Evolutionary conservation across 2,797 vertebrate species (phyloP).

Genomic region (Eospalax fontanierii): DNA sequence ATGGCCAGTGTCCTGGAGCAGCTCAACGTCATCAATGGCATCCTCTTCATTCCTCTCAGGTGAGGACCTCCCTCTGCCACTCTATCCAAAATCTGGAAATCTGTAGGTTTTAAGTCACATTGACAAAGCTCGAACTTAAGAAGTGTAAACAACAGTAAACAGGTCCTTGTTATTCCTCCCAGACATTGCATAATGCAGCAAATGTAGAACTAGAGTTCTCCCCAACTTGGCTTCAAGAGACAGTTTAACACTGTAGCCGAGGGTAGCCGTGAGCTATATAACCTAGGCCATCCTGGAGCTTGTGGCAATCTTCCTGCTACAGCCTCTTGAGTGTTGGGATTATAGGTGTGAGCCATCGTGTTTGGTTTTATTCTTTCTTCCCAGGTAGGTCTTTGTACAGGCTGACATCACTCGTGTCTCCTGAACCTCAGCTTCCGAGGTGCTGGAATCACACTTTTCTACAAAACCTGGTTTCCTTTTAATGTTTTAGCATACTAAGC

Average conservation of each 20-base stretch:
- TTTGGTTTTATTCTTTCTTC: neutral
- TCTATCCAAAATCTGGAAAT: rapidly evolving
- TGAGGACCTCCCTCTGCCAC: slow-evolving; percentile 80
- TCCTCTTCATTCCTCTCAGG: slow-evolving; percentile 99
- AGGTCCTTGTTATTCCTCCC: neutral
- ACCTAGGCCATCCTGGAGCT: neutral
- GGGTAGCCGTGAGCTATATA: neutral
- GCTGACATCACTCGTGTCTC: too few species aligned
- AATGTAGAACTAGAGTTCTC: rapidly evolving
- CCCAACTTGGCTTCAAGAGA: neutral
- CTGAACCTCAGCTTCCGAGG: neutral
- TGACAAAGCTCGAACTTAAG: neutral
- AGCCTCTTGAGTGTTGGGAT: neutral
- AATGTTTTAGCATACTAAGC: neutral
- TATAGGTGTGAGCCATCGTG: neutral
- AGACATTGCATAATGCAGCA: neutral
- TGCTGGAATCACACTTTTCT: too few species aligned
- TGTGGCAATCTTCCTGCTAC: neutral
- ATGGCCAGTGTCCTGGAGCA: slow-evolving; percentile 99
- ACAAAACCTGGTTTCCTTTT: neutral
- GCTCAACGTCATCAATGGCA: slow-evolving; percentile 99
- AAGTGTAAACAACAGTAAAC: neutral
- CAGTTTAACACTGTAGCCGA: neutral
- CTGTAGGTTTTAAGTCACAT: neutral
- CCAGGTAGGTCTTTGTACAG: too few species aligned